Evolutionary conservation across 2,113 vertebrate genomes (phyloP), one percentile per base, ranked within the genome.

Genomic region (Synchiropus splendidus): DNA sequence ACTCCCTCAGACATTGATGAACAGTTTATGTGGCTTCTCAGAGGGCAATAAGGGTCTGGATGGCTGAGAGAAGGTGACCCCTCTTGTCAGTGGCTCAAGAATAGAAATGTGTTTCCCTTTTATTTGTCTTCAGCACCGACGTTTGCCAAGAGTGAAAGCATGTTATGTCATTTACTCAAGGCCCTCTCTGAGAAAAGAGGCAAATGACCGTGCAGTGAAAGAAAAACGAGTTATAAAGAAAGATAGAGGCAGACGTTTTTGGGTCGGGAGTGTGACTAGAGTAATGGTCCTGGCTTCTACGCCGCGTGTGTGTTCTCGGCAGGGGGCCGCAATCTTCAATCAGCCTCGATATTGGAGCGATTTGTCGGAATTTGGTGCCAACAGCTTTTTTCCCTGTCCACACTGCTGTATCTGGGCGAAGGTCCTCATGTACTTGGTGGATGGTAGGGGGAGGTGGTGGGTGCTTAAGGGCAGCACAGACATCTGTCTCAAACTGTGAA

Each of bases 401-500:
- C 4, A 27, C 21, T 27, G 21, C 51, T 67, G 60, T 15, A 51
- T 51, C 16, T 67, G 60, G 48, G 38, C 13, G 40, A 39, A 13
- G 41, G 21, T 27, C 21, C 8, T 27, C 21, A 27, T 27, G 21
- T 27, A 27, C 21, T 27, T 27, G 4, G 21, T 27, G 4, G 21
- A 27, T 8, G 21, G 4, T 27, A 27, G 3, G 18, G 16, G 61
- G 31, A 13, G 44, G 54, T 1, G 34, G 9, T 1, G 40, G 38
- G 48, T 11, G 50, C 42, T 72, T 58, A 67, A 49, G 48, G 6
- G 59, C 33, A 39, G 58, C 47, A 34, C 11, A 45, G 77, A 77
- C 78, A 81, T 81, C 70, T 77, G 75, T 73, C 66, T 67, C 63
- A 58, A 67, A 74, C 54, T 46, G 47, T 39, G 49, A 61, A 31